A percentile compares a stretch with the other conserved stretches of the same genome.
phyloP scores from a whole-genome alignment of 2,888 invertebrate species.

The Cerastis leucographa region DNA sequence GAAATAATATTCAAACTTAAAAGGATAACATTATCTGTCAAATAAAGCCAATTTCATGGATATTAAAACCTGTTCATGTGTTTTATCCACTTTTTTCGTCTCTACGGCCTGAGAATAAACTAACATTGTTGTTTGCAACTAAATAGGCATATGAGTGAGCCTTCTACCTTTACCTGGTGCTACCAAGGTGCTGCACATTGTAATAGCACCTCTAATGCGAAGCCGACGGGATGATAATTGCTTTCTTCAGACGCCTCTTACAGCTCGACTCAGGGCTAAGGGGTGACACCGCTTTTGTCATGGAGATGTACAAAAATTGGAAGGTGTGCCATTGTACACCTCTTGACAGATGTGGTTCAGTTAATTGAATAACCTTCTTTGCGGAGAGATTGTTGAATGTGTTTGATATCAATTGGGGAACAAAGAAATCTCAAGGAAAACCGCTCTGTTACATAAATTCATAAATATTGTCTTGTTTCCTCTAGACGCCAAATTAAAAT shows the following conservation, averaged over 20 bases:
- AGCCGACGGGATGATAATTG: conserved; percentile 75
- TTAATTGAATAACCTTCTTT: conserved; percentile 29
- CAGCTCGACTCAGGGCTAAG: conserved; percentile 62
- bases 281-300: conserved; percentile 73
- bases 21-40: not conserved
- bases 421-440: not conserved
- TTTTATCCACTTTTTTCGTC: not conserved
- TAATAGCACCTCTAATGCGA: conserved; percentile 62
- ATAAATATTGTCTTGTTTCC: not conserved
- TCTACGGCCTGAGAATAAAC: not conserved
- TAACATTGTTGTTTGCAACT: not conserved
- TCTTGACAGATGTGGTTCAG: conserved; percentile 19
- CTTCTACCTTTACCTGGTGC: conserved; percentile 16
- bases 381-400: not conserved
- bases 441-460: not conserved
- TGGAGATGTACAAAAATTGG: conserved; percentile 65
- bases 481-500: not conserved
- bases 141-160: not conserved
- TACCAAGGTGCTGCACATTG: conserved; percentile 50
- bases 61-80: not conserved
- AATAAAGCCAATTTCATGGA: not conserved
- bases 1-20: not conserved
- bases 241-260: conserved; percentile 76
- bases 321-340: conserved; percentile 38
- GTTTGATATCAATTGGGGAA: not conserved